These are phyloP conservation scores for Hephaestus fuliginosus DNA, from an alignment of 2,797 vertebrate genomes.

Conservation along the genomic window DNA sequence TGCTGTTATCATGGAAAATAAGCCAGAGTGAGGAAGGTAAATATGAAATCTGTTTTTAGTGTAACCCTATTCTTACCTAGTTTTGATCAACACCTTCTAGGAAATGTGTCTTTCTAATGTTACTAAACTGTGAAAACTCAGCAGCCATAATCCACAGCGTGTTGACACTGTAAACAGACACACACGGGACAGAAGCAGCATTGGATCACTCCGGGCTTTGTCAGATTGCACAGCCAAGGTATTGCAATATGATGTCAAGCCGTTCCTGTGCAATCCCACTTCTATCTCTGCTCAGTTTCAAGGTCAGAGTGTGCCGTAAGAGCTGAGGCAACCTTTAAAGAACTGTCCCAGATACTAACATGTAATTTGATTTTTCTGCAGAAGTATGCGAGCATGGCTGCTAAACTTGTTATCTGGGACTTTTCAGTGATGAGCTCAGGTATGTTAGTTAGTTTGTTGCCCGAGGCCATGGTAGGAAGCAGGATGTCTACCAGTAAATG, in stretches of 20 bases:
- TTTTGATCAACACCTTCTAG: slow-evolving; percentile 44
- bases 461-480: slow-evolving; percentile 41
- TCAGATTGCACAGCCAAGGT: slow-evolving; percentile 47
- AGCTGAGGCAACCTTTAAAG: not conserved
- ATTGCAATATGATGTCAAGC: slow-evolving; percentile 35
- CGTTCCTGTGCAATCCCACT: slow-evolving; percentile 27
- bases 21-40: not conserved
- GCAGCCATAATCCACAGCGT: slow-evolving; percentile 11
- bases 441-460: slow-evolving; percentile 52
- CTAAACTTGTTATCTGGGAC: slow-evolving; percentile 42
- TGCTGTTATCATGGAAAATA: slow-evolving; percentile 53
- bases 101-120: slow-evolving; percentile 57
- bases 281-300: slow-evolving; percentile 1
- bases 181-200: slow-evolving; percentile 27
- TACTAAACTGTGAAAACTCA: slow-evolving; percentile 51
- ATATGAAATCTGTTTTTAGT: slow-evolving; percentile 34
- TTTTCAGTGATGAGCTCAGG: slow-evolving; percentile 60
- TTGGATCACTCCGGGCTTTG: slow-evolving; percentile 66
- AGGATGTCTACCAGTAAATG: slow-evolving; percentile 65
- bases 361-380: slow-evolving; percentile 18
- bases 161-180: slow-evolving; percentile 69
- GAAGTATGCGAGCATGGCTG: not conserved
- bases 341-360: not conserved
- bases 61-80: not conserved
- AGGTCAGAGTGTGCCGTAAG: not conserved